Evolutionary conservation across 2,797 vertebrate species (phyloP), one percentile per base, ranked within the genome.

Genomic region (Sebastes kiyomatsui): DNA sequence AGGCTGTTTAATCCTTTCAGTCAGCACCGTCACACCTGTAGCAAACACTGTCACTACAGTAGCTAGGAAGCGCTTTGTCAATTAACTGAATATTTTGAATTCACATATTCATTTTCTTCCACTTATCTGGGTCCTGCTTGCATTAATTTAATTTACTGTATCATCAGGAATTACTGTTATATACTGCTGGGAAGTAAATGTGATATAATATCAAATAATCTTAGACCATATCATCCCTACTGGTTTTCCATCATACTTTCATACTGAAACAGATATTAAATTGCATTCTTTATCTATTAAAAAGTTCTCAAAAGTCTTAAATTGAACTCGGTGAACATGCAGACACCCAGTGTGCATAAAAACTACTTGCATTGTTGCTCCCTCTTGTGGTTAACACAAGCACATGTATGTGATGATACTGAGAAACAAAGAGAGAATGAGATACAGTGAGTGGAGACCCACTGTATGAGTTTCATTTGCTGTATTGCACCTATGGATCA

Each of bases 301-400:
- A 65, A 72, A 12, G 5, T 6, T n/a, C n/a, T 25, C 25, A 2
- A 25, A 67, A 28, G 23, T 7, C 32, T 35, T 6, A 27, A 6
- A 5, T 58, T 25, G 12, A 18, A 58, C 33, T 16, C 16, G 4
- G 9, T 32, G 11, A 61, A 30, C 14, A 27, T 49, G 13, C n/a
- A 61, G 42, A 54, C 54, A 22, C 12, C 5, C 3, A 14, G 13
- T 46, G 12, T 42, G 54, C 18, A 62, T 10, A 4, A 18, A 46
- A 28, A 49, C 18, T 23, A 13, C 28, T 66, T 81, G 55, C 66
- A 32, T 35, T 77, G 68, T 66, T 59, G 73, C 66, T 4, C 85
- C 88, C 82, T 87, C 81, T 74, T 52, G 78, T 84, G 85, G 85
- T 69, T 38, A 7, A 79, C n/a, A 62, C 4, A 5, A 32, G 64